Base-by-base conservation (phyloP, 2,797 vertebrate genomes). In the Helarctos malayanus region DNA sequence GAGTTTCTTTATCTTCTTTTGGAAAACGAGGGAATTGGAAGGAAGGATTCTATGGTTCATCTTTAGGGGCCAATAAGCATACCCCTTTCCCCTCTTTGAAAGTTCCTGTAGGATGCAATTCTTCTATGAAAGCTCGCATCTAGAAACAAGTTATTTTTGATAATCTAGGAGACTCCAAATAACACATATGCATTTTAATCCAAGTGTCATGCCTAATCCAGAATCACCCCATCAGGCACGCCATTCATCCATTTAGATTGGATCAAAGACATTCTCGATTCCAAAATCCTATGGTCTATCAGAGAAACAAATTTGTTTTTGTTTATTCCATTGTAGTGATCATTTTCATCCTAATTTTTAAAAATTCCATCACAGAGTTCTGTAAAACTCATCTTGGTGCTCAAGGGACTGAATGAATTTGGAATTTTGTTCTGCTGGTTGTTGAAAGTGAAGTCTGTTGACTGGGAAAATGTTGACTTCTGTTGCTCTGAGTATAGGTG, bases 391-490 rank as follows among this genome's bases (percentile, higher is more conserved):
- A 54, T 49, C 65, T 56, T 83, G n/a, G 27, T 41, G n/a, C 11
- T 84, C 54, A 47, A 45, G 38, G 18, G 47, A 90, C 52, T 45
- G 5, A 87, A 13, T 29, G 21, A 69, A 63, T 1, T 16, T 69
- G 29, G 25, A 11, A 83, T 79, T 92, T 69, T 85, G n/a, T n/a
- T 91, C 41, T 63, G 0, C 79, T 93, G n/a, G 18, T 57, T 61
- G 45, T n/a, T 47, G 21, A 92, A 93, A 94, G 27, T 79, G 5
- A 96, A 63, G 1, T 96, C 45, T 47, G 83, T 89, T 86, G 69
- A 76, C 63, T 52, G 32, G 35, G 45, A 87, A 91, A 92, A 82
- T 45, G 25, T 86, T 95, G 83, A 76, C 92, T 95, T 95, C 78
- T 68, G 38, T 12, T 85, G 4, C n/a, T 94, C 21, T 81, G 57